Evolutionary conservation across 2,113 vertebrate species (phyloP), one percentile per base, ranked within the genome.

Genomic region (Dipodomys ordii): DNA sequence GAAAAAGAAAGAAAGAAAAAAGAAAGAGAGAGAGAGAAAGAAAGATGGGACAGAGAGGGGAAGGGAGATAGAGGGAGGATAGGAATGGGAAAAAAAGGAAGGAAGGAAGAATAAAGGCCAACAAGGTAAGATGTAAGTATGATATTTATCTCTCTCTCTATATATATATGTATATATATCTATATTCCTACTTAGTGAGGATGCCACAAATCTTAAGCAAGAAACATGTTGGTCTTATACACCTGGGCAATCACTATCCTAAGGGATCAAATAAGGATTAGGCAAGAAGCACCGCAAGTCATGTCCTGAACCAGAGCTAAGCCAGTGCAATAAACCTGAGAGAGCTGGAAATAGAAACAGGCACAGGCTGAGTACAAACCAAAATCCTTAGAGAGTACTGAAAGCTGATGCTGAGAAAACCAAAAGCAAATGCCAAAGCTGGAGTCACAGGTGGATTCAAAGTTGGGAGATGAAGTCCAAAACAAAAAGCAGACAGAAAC

Each of bases 241-340:
- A 64, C 27, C 78, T 87, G 19, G n/a, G 13, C 3, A 39, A 73
- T 80, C 69, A 87, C 62, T 76, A 81, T 32, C 3, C n/a, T 71
- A 79, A 85, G 49, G 57, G 49, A 87, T 95, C 84, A 93, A 74
- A 87, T 27, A 79, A n/a, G 23, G 22, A 93, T 93, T 78, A 90
- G 69, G 76, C 65, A 84, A 84, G 65, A 30, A 68, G 20, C 57
- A 82, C 60, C 74, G 8, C 30, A 84, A 67, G 74, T 90, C 57
- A 74, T 15, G 44, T 87, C 64, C 46, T 84, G 77, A 95, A 76
- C 87, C 84, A 73, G 20, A 62, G 79, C 71, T 86, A 92, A 93
- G 68, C 46, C 69, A 71, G 13, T 19, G 73, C 53, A 87, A 87
- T 78, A 94, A 95, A 90, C 22, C 73, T 11, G n/a, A 76, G 71